Evolutionary conservation across 2,888 invertebrate genomes (phyloP).

Genomic region (Coenonympha glycerion): DNA sequence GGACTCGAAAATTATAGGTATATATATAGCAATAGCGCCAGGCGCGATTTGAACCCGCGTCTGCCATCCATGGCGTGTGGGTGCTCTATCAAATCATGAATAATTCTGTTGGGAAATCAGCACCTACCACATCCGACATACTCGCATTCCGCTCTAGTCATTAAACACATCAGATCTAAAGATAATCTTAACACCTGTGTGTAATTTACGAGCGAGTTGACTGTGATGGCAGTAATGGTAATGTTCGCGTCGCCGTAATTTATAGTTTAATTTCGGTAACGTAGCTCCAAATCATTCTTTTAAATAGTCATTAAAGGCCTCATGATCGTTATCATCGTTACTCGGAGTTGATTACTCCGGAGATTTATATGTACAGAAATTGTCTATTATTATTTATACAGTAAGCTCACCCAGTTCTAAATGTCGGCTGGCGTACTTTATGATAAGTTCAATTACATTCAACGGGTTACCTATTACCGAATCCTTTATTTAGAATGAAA

Average conservation of each 20-base stretch:
- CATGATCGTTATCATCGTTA: conserved; percentile 26
- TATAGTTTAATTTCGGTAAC: conserved; percentile 27
- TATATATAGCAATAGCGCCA: too few relatives aligned
- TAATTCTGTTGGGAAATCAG: neutral
- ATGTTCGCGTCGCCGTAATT: conserved; percentile 26
- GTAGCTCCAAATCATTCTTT: conserved; percentile 20
- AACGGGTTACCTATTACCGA: too few relatives aligned
- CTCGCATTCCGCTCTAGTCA: neutral
- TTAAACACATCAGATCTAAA: conserved; percentile 20
- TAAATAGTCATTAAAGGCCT: conserved; percentile 23
- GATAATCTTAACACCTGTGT: conserved; percentile 20
- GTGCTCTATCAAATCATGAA: neutral
- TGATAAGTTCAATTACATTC: conserved; percentile 1
- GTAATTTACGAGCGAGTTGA: conserved; percentile 23
- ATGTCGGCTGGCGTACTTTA: neutral
- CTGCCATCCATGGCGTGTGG: too few relatives aligned
- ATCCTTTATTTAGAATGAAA: too few relatives aligned
- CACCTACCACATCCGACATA: neutral
- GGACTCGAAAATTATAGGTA: too few relatives aligned
- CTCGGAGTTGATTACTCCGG: conserved; percentile 16
- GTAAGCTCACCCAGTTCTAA: conserved; percentile 3
- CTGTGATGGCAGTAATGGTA: conserved; percentile 24
- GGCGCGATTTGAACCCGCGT: too few relatives aligned
- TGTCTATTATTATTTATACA: conserved; percentile 5
- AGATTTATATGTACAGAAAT: conserved; percentile 20